Evolutionary conservation across 2,113 vertebrate species (phyloP).

Genomic region (Pampusana beccarii): DNA sequence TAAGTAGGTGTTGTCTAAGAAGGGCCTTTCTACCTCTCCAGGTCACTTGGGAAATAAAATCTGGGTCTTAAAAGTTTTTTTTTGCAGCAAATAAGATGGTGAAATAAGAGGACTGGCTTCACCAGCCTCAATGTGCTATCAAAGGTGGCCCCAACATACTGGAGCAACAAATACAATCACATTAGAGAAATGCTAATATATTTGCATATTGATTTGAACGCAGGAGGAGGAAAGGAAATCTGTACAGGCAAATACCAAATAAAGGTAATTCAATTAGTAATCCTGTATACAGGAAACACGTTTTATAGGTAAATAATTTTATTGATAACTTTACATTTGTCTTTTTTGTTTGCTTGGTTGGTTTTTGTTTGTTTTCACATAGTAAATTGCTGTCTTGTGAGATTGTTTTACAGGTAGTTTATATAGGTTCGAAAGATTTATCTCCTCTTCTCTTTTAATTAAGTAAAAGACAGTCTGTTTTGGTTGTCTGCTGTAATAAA

Average conservation of each 20-base stretch:
- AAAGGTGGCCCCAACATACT: neutral
- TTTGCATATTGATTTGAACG: neutral
- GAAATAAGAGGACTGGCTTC: neutral
- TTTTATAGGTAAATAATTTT: neutral
- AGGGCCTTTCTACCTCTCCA: neutral
- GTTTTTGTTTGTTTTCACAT: neutral
- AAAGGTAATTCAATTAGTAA: neutral
- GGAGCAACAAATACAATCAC: neutral
- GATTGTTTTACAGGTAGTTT: neutral
- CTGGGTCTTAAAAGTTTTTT: neutral
- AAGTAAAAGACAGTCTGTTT: neutral
- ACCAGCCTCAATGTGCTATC: rapidly evolving
- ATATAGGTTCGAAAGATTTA: neutral
- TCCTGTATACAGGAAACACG: neutral
- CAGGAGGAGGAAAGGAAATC: neutral
- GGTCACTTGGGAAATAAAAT: neutral
- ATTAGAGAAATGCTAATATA: neutral
- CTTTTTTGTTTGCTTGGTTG: neutral
- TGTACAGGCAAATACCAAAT: neutral
- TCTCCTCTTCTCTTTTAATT: neutral
- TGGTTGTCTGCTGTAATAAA: neutral
- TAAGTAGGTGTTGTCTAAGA: neutral
- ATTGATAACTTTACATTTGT: neutral
- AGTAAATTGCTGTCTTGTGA: neutral
- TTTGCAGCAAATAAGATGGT: neutral